These are phyloP conservation scores for Aphidoletes aphidimyza DNA, from an alignment of 2,888 invertebrate species.

Conservation along the genomic window DNA sequence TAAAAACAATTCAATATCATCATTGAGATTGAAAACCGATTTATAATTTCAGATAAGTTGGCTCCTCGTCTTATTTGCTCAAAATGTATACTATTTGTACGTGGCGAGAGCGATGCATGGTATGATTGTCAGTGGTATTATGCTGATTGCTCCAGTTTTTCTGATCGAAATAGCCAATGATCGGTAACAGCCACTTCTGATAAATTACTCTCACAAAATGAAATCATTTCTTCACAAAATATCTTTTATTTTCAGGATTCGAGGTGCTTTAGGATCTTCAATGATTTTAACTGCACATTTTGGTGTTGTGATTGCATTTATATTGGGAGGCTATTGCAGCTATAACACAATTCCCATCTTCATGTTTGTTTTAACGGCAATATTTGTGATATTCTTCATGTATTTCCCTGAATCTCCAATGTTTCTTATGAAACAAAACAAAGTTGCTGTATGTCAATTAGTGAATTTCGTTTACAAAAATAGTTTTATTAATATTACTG, in stretches of 20 bases:
- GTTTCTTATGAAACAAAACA: constrained; percentile 46
- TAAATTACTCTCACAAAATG: neutral
- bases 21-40: no score
- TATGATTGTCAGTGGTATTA: constrained; percentile 63
- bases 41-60: neutral
- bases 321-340: constrained; percentile 62
- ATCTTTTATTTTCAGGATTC: constrained; percentile 56
- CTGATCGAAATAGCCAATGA: constrained; percentile 64
- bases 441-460: neutral
- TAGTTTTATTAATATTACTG: no score
- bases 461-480: neutral
- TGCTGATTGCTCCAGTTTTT: constrained; percentile 63
- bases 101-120: constrained; percentile 63
- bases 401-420: constrained; percentile 54
- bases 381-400: neutral
- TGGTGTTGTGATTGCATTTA: constrained; percentile 63
- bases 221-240: neutral
- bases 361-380: neutral
- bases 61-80: neutral
- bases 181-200: constrained; percentile 59
- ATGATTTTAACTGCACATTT: constrained; percentile 63
- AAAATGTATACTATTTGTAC: constrained; percentile 59
- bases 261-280: constrained; percentile 62
- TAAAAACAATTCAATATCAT: no score
- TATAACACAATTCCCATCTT: constrained; percentile 62